These are phyloP conservation scores for Hippopotamyrus pictus DNA, from an alignment of 2,797 vertebrate species.

Conservation along the genomic window DNA sequence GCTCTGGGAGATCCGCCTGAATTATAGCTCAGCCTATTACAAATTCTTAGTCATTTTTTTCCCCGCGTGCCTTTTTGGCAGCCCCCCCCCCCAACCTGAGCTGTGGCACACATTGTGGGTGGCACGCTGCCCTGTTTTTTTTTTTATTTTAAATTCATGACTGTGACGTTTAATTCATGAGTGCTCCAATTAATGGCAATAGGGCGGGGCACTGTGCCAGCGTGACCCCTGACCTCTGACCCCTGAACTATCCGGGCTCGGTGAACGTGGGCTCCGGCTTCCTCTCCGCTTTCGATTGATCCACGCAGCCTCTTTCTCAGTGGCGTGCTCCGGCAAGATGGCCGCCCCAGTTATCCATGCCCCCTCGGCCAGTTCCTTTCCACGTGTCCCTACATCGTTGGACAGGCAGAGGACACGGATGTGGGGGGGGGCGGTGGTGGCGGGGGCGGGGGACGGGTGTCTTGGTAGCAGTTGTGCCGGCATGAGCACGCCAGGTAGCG, in stretches of 20 bases:
- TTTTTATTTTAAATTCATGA: constrained; percentile 37
- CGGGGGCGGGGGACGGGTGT: not conserved
- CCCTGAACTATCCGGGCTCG: not conserved
- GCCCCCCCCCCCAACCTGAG: constrained; percentile 24
- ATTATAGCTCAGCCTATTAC: constrained; percentile 39
- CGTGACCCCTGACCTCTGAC: constrained; percentile 6
- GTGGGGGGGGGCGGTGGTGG: not conserved
- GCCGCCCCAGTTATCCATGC: not conserved
- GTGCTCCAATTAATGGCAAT: constrained; percentile 26
- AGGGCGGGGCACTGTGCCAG: not conserved
- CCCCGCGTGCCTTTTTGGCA: not conserved
- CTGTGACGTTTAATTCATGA: constrained; percentile 30
- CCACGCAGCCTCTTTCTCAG: not conserved
- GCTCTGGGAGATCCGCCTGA: constrained; percentile 46
- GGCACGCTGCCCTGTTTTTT: constrained; percentile 51
- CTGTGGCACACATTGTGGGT: constrained; percentile 45
- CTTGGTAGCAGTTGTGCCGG: not conserved
- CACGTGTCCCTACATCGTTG: not conserved
- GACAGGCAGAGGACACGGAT: not conserved
- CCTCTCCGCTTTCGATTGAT: not conserved
- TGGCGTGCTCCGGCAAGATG: not conserved
- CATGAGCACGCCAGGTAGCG: not conserved
- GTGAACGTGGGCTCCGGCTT: not conserved
- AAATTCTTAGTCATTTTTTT: not conserved
- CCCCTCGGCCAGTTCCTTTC: not conserved